Evolutionary conservation across 2,888 invertebrate species (phyloP), one percentile per base, ranked within the genome.

Genomic region (Athalia cordata): DNA sequence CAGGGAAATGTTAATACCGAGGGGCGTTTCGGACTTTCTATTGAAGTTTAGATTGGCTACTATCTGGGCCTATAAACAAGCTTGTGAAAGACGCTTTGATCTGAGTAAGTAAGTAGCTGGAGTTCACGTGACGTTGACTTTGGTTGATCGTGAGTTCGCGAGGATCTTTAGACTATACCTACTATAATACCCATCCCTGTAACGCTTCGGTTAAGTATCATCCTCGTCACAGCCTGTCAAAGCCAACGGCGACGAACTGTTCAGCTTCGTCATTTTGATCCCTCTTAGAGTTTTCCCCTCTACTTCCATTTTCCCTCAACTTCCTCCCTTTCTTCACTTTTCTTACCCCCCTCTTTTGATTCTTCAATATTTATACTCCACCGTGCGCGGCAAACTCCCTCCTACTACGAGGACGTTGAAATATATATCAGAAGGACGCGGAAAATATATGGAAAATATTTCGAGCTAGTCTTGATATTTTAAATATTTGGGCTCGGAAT

Each of bases 11-110:
- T 8, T 8, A 47, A 13, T 13, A n/a, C 61, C 13, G 6, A 52
- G 11, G 13, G 62, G 75, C 52, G 47, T 75, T 62, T 64, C 52
- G 62, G 75, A 75, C 75, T 49, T 75, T 64, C 29, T 50, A 75
- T 75, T 75, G 62, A 75, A 75, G 50, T 75, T 75, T 62, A 62
- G 64, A 75, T 62, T 75, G 62, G 62, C 75, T 75, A 75, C 62
- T 62, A 52, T 75, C 49, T 62, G 9, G 13, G 61, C 52, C 75
- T 64, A 29, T 29, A 29, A 1, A 29, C 29, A 29, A 29, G 62
- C 57, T 45, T 59, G 43, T 72, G 59, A 64, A 62, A 75, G 45
- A 61, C 59, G 72, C 72, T 72, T 72, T 72, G 72, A 72, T 72
- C 72, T 59, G 59, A 61, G 59, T 61, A 52, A 68, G 29, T 29